Conservation (phyloP, 2,888 invertebrate species). For the Epirrhoe tristata region DNA sequence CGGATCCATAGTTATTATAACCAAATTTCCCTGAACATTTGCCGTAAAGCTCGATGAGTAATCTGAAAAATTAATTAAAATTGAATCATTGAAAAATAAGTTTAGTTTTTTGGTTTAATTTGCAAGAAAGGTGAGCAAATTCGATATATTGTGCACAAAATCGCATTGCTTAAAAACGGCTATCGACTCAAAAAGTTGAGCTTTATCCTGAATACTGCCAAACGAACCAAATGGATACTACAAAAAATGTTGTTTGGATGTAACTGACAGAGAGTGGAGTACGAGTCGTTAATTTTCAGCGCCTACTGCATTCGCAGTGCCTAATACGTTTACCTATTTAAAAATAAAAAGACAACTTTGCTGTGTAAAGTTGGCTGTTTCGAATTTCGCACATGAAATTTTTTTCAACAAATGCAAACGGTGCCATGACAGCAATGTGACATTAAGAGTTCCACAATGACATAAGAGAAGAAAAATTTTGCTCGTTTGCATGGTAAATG, state of each 20-base stretch:
- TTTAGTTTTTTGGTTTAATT: too few relatives aligned
- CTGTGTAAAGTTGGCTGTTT: too few relatives aligned
- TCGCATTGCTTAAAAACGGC: too few relatives aligned
- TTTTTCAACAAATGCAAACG: neutral
- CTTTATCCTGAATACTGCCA: too few relatives aligned
- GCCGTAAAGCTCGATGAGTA: slow-evolving; percentile 54
- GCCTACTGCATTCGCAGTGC: too few relatives aligned
- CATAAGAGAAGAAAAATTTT: slow-evolving; percentile 1
- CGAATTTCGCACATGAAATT: too few relatives aligned
- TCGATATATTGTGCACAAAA: too few relatives aligned
- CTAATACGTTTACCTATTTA: neutral
- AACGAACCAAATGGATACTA: slow-evolving; percentile 1
- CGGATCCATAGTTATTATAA: slow-evolving; percentile 59
- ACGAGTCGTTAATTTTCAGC: too few relatives aligned
- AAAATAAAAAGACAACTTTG: too few relatives aligned
- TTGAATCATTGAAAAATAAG: too few relatives aligned
- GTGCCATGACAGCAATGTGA: neutral
- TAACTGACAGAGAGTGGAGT: neutral
- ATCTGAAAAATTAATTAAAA: slow-evolving; percentile 53
- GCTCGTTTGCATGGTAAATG: slow-evolving; percentile 6
- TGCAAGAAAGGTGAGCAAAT: neutral
- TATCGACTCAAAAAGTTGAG: too few relatives aligned
- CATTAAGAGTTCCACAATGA: slow-evolving; percentile 1
- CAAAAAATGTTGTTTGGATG: slow-evolving; percentile 14
- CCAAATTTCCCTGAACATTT: slow-evolving; percentile 48